A percentile compares a stretch with the other conserved stretches of the same genome.
phyloP scores from a whole-genome alignment of 2,888 invertebrate genomes.

The Lepeophtheirus nordmannii region DNA sequence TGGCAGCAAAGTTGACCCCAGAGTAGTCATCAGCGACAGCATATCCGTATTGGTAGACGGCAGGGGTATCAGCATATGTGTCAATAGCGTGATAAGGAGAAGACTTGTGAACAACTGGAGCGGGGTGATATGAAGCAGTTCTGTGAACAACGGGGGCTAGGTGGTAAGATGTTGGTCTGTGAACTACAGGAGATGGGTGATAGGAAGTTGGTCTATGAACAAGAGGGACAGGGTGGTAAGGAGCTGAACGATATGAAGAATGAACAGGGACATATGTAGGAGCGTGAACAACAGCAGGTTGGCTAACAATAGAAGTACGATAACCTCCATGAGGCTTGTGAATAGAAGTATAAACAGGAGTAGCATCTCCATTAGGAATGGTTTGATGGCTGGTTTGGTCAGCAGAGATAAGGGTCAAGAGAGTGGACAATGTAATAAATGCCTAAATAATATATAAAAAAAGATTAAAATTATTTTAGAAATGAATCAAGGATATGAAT shows the following conservation, averaged over 20 bases:
- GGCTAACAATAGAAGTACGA: neutral
- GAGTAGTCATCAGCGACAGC: conserved; percentile 18
- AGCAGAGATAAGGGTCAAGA: conserved; percentile 12
- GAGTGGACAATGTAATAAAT: conserved; percentile 3
- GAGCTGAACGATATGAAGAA: neutral
- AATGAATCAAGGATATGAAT: neutral
- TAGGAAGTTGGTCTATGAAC: neutral
- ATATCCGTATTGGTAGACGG: conserved; percentile 13
- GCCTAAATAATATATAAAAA: conserved; percentile 6
- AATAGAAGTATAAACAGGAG: conserved; percentile 11
- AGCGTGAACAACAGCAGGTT: conserved; percentile 11
- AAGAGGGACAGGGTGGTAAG: conserved; percentile 1
- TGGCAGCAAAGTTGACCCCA: neutral
- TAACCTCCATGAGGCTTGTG: conserved; percentile 11
- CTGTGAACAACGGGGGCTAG: neutral
- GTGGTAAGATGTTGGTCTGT: conserved; percentile 6
- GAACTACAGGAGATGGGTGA: neutral
- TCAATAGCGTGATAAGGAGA: neutral
- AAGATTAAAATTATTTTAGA: neutral
- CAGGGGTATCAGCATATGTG: neutral
- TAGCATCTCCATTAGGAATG: conserved; percentile 8
- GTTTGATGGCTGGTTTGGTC: conserved; percentile 17
- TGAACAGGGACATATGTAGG: neutral
- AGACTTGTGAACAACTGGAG: neutral
- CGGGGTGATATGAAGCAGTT: neutral